These are phyloP conservation scores for Gambusia yucatana DNA, from an alignment of 2,797 vertebrate genomes.

Conservation along the genomic window DNA sequence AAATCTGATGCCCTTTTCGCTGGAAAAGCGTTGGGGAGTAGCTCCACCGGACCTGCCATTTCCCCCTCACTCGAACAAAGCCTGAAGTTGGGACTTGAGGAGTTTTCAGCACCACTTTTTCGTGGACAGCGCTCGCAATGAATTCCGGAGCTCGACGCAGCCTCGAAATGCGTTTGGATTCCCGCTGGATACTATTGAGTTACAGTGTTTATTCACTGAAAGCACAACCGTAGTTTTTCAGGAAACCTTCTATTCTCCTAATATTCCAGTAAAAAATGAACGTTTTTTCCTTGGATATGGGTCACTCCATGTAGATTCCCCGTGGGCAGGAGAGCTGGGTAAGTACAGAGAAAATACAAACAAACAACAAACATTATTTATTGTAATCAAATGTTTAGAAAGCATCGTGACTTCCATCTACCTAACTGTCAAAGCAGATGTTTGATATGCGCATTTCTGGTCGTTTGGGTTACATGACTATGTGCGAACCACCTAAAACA, in stretches of 20 bases:
- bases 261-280: conserved; percentile 13
- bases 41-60: conserved; percentile 31
- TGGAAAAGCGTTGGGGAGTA: conserved; percentile 23
- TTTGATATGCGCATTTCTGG: background rate
- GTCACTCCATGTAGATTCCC: conserved; percentile 62
- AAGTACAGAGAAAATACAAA: conserved; percentile 43
- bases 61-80: conserved; percentile 31
- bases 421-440: conserved; percentile 12
- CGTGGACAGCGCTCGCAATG: conserved; percentile 71
- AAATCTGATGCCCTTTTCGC: conserved; percentile 40
- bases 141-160: conserved; percentile 50
- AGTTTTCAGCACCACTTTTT: conserved; percentile 79
- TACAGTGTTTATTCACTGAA: conserved; percentile 33
- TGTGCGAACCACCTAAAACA: conserved; percentile 15
- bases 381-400: conserved; percentile 22
- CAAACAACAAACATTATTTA: conserved; percentile 32
- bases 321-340: conserved; percentile 57
- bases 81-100: conserved; percentile 74
- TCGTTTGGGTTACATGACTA: background rate
- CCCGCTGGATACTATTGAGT: conserved; percentile 66
- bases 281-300: conserved; percentile 64
- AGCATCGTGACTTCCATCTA: conserved; percentile 39
- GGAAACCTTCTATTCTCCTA: conserved; percentile 24
- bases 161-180: conserved; percentile 60
- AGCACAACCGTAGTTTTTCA: conserved; percentile 30